phyloP scores from a whole-genome alignment of 2,797 vertebrate genomes.

The Amphiprion clarkii region DNA sequence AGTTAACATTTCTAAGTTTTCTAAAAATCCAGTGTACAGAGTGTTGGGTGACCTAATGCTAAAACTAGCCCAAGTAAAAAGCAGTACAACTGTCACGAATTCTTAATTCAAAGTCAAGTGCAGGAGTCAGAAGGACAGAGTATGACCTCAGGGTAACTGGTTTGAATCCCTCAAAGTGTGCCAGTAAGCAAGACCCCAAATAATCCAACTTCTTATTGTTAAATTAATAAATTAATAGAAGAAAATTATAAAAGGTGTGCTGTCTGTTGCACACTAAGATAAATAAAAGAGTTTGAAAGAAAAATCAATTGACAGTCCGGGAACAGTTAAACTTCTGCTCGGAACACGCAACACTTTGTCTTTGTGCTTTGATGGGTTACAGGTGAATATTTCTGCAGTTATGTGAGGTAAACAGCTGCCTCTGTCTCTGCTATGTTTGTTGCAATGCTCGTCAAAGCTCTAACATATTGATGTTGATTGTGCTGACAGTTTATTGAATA shows the following conservation, averaged over 20 bases:
- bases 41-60: neutral
- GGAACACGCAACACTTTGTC: conserved; percentile 7
- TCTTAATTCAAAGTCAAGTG: neutral
- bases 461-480: conserved; percentile 56
- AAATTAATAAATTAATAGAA: neutral
- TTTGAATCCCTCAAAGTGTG: neutral
- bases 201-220: neutral
- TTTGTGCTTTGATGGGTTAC: neutral
- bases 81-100: neutral
- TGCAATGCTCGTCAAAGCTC: conserved; percentile 43
- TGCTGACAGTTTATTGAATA: conserved; percentile 66
- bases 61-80: neutral
- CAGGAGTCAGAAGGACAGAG: neutral
- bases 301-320: neutral
- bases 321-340: neutral
- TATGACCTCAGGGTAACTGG: neutral
- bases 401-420: conserved; percentile 42
- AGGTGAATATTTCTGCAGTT: conserved; percentile 33
- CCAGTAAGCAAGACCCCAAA: neutral
- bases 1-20: neutral
- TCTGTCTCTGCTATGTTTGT: conserved; percentile 39
- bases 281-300: neutral
- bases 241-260: neutral
- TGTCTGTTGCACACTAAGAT: neutral
- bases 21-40: neutral